Conservation (phyloP, 64 coral and sea anemone species). For the Pocillopora damicornis region DNA sequence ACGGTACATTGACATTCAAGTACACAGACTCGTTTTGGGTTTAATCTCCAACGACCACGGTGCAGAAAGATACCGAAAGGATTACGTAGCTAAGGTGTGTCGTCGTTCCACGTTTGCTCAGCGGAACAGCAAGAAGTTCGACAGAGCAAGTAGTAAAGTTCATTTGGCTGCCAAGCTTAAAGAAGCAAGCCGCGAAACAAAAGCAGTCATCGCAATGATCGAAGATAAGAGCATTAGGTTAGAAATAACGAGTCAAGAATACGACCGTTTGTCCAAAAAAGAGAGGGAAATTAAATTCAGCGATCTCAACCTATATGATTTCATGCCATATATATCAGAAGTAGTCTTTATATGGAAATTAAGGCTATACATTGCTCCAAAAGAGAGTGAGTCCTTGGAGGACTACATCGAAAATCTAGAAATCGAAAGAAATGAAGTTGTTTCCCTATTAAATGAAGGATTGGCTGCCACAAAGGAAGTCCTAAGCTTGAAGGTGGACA, state of each 20-base stretch:
- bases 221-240: neutral
- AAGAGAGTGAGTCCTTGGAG: too few species aligned
- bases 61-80: neutral
- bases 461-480: neutral
- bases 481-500: neutral
- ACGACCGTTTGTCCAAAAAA: neutral
- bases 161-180: constrained; percentile 42
- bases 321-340: neutral
- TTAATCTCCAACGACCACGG: neutral
- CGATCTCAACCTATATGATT: neutral
- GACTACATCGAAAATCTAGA: neutral
- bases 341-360: constrained; percentile 4
- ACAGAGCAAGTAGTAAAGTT: constrained; percentile 58
- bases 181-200: constrained; percentile 14
- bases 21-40: constrained; percentile 48
- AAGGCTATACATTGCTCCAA: constrained; percentile 25
- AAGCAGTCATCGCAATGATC: constrained; percentile 1
- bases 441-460: neutral
- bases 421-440: neutral
- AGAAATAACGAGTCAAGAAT: neutral
- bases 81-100: constrained; percentile 55
- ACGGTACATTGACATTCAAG: constrained; percentile 75
- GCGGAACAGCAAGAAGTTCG: constrained; percentile 60
- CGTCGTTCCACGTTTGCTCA: constrained; percentile 63
- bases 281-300: constrained; percentile 51